A percentile compares a stretch with the other conserved stretches of the same genome.
Conservation (phyloP, 2,797 vertebrate genomes). For the Eleutherodactylus coqui region DNA sequence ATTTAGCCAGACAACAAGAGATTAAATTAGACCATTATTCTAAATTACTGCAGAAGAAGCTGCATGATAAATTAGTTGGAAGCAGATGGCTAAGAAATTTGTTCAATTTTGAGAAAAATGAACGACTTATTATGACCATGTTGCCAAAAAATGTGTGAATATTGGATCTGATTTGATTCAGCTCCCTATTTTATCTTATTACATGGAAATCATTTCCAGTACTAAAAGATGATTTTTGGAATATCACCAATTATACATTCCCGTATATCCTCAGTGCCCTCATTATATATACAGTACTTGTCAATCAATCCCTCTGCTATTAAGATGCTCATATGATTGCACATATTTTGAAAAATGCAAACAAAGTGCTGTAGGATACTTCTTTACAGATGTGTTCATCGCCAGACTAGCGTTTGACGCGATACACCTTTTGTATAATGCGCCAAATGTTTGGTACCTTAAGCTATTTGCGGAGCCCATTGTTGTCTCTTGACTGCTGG, state of each 20-base stretch:
- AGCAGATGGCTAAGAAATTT: slow-evolving; percentile 56
- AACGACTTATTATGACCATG: slow-evolving; percentile 2
- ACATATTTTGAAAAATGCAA: background rate
- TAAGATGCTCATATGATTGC: background rate
- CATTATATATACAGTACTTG: background rate
- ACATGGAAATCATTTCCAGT: slow-evolving; percentile 4
- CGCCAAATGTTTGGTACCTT: no score
- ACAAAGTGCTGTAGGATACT: background rate
- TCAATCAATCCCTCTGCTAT: background rate
- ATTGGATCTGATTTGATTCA: slow-evolving; percentile 39
- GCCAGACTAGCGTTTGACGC: no score
- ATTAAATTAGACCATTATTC: slow-evolving; percentile 57
- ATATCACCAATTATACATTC: background rate
- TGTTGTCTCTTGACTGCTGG: no score
- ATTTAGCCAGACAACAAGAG: slow-evolving; percentile 41
- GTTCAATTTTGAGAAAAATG: slow-evolving; percentile 52
- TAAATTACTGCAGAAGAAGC: slow-evolving; percentile 46
- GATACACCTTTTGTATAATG: no score
- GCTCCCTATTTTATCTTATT: slow-evolving; percentile 38
- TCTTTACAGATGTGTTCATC: no score
- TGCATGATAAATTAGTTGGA: slow-evolving; percentile 51
- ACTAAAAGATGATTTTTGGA: slow-evolving; percentile 12
- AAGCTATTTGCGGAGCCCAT: no score
- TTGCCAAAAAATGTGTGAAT: slow-evolving; percentile 50
- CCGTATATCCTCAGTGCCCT: background rate